Base-by-base conservation (phyloP, 23 tunicate species). In the Diplosoma virens region DNA sequence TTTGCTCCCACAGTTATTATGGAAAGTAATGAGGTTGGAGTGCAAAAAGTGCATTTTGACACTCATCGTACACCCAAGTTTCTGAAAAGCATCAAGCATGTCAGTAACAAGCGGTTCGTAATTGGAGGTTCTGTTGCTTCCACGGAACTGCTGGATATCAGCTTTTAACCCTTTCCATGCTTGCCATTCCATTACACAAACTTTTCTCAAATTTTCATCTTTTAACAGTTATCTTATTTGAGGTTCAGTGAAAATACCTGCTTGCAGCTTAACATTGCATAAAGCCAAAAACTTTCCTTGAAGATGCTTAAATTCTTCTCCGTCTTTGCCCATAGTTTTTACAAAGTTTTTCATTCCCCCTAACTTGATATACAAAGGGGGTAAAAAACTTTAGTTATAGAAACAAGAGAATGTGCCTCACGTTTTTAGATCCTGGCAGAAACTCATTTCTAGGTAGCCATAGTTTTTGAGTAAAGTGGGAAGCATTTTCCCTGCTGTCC, bases 21-120 rank as follows among this genome's bases (percentile, higher is more conserved):
- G 52, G 52, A 67, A 67, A 25, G 7, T 34, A 67, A 33, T 28
- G 2, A 36, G 52, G 74, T 35, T 26, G 52, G 50, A 67, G 74
- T 67, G 74, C 11, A 67, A 35, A 35, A 67, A 67, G 25, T 67
- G 74, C 50, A 67, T 67, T 67, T 67, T 35, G 32, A 67, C 26
- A 5, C 52, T 34, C 52, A 67, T 67, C 74, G 26, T 67, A 9
- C 52, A 34, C 23, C 74, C 74, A 67, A 67, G 74, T 17, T 25
- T 67, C 36, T 67, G 50, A 35, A 34, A 35, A 9, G 24, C 52
- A 35, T 33, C 25, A 23, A 67, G 52, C 50, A 67, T 34, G 50
- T 67, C 52, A 14, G 25, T 18, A 67, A 67, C 74, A 67, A 67
- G 50, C 26, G 17, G 50, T 67, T 67, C 21, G 25, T 67, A 67